Base-by-base conservation (phyloP, 2,797 vertebrate genomes). In the Amblyopsis hoosieri region DNA sequence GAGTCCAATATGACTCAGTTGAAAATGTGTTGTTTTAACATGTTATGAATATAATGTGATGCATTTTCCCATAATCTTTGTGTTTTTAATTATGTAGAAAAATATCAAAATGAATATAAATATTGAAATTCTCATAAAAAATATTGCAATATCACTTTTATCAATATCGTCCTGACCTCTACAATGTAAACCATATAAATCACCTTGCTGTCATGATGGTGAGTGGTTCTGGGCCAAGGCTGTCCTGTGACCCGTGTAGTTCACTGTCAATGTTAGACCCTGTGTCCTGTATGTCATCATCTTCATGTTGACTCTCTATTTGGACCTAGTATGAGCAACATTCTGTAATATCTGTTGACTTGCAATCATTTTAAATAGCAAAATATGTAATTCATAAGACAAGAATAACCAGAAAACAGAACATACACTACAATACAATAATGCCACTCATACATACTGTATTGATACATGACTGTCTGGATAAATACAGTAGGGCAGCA, bases 131-230 rank as follows among this genome's bases (percentile, higher is more conserved):
- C 23, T 29, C 23, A 29, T 29, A 29, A 29, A 23, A 29, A 29
- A 29, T 29, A 29, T 29, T 29, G 23, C 23, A 29, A 29, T 29
- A 29, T 29, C 23, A 29, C 23, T 29, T 29, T 29, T 29, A 4
- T 29, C 23, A 29, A 29, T 29, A 29, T 29, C 23, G 0, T 29
- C 23, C 23, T 42, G 37, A 42, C 8, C 37, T 42, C 37, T 42
- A 42, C 37, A 9, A 7, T 42, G 37, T 9, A 42, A 13, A 50
- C 6, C 19, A 49, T 45, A 54, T 13, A n/a, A 2, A 1, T 78
- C 79, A 98, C 98, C 95, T 98, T 74, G 96, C 97, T 93, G 91
- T 94, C 71, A 81, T 91, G 69, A 96, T 51, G 53, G 93, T 82
- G 42, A 99, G 90, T 3, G 95, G 89, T 71, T 92, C 72, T 3